These are phyloP conservation scores for Bombycilla garrulus DNA, from an alignment of 2,113 vertebrate species.

Conservation along the genomic window DNA sequence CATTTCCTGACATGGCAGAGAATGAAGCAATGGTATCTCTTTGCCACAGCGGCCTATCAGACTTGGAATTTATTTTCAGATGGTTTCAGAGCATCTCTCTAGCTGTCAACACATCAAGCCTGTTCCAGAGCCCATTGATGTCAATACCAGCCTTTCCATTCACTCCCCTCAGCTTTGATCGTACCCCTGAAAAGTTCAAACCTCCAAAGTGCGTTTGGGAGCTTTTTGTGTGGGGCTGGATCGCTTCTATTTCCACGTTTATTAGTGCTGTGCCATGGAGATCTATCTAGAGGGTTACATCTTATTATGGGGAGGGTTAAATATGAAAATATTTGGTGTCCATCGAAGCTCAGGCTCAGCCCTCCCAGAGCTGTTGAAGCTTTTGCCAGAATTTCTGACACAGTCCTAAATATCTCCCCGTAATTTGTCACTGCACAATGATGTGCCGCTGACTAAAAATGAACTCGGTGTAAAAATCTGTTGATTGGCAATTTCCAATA, in stretches of 20 bases:
- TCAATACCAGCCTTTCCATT: background rate
- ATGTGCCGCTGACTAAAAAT: conserved; percentile 33
- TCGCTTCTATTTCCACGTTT: background rate
- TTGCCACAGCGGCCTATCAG: conserved; percentile 15
- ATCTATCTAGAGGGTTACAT: background rate
- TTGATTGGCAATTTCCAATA: conserved; percentile 60
- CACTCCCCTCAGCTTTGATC: background rate
- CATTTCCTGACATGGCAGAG: conserved; percentile 42
- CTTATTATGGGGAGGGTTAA: background rate
- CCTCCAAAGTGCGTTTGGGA: background rate
- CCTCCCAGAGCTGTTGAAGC: conserved; percentile 16
- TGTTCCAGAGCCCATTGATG: conserved; percentile 11
- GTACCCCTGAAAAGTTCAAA: background rate
- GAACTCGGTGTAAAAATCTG: conserved; percentile 13
- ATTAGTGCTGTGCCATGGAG: background rate
- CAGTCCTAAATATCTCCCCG: conserved; percentile 47
- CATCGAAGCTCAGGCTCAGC: background rate
- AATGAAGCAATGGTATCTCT: conserved; percentile 34
- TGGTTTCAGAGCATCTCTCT: conserved; percentile 30
- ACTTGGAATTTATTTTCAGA: conserved; percentile 47
- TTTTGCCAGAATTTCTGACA: conserved; percentile 46
- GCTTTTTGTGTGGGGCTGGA: background rate
- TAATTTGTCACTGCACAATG: conserved; percentile 24
- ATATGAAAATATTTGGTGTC: conserved; percentile 59
- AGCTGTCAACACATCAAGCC: conserved; percentile 16